phyloP scores from a whole-genome alignment of 1,140 invertebrate genomes.

The Helicorthomorpha holstii region DNA sequence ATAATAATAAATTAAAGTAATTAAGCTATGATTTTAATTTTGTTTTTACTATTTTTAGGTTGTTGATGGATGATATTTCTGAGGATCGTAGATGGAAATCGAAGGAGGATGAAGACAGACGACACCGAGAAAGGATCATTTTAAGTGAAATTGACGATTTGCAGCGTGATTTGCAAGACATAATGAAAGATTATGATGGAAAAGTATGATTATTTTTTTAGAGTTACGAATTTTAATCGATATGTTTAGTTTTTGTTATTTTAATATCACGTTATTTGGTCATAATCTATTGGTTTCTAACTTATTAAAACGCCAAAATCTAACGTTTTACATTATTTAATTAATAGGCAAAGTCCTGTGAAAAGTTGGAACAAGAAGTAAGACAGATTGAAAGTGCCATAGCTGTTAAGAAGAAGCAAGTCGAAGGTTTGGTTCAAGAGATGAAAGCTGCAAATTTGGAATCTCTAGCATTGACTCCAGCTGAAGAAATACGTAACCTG shows the following conservation, averaged over 20 bases:
- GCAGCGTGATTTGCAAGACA: constrained; percentile 63
- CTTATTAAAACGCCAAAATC: too few species aligned
- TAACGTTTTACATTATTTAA: constrained; percentile 5
- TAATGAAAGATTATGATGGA: constrained; percentile 57
- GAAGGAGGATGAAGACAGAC: constrained; percentile 25
- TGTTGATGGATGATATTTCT: constrained; percentile 17
- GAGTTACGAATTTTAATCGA: too few species aligned
- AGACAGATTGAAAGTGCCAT: constrained; percentile 28
- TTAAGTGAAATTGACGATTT: constrained; percentile 59
- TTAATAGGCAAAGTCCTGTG: constrained; percentile 33
- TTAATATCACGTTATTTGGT: too few species aligned
- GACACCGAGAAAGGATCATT: constrained; percentile 54
- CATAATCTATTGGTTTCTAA: too few species aligned
- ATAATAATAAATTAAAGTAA: constrained; percentile 19
- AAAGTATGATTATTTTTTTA: constrained; percentile 46
- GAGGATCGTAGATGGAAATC: constrained; percentile 16
- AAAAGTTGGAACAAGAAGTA: constrained; percentile 62
- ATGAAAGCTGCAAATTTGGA: constrained; percentile 81
- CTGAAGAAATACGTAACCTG: constrained; percentile 60
- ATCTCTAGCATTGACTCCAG: constrained; percentile 47
- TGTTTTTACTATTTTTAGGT: constrained; percentile 1
- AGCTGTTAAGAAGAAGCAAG: constrained; percentile 47
- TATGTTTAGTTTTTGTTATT: constrained; percentile 9
- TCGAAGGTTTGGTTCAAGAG: constrained; percentile 64
- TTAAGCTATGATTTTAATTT: background rate